Percentiles rank a stretch among this genome's conserved stretches.
Evolutionary conservation across 1,140 invertebrate species (phyloP).

Genomic region (Lepidurus couesii): DNA sequence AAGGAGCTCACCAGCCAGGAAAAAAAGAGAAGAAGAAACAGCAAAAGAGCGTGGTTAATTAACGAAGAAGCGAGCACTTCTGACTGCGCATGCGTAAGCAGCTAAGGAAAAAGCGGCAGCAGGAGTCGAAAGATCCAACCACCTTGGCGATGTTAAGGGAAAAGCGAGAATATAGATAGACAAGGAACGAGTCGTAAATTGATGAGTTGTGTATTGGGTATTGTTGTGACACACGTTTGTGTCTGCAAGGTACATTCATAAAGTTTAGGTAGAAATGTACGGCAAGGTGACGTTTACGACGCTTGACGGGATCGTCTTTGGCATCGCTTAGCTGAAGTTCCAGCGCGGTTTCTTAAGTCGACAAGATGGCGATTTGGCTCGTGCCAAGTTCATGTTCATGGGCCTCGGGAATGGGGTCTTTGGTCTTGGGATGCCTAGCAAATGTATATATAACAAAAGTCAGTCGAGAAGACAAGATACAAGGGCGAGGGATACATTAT

Average conservation of each 20-base stretch:
- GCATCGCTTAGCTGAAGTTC: not conserved
- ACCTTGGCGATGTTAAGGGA: not conserved
- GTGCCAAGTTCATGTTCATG: conserved; percentile 18
- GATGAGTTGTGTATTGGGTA: not conserved
- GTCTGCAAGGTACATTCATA: not conserved
- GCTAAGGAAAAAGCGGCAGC: not conserved
- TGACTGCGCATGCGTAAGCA: not conserved
- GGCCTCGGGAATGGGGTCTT: conserved; percentile 13
- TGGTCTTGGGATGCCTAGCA: conserved; percentile 7
- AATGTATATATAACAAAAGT: conserved; percentile 10
- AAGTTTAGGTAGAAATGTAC: not conserved
- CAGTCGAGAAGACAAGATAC: not conserved
- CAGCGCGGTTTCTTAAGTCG: not conserved
- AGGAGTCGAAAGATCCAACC: not conserved
- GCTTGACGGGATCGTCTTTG: not conserved
- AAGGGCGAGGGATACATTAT: not conserved
- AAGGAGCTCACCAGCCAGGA: not conserved
- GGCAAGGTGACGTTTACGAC: not conserved
- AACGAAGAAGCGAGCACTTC: conserved; percentile 1
- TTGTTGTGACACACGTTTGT: not conserved
- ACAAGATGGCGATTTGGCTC: not conserved
- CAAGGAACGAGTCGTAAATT: not conserved
- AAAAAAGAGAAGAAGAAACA: not conserved
- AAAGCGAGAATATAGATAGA: not conserved
- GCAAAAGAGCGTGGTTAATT: not conserved